A percentile compares a stretch with the other conserved stretches of the same genome.
phyloP scores from a whole-genome alignment of 2,797 vertebrate species.

The Typhlichthys eigenmanni region DNA sequence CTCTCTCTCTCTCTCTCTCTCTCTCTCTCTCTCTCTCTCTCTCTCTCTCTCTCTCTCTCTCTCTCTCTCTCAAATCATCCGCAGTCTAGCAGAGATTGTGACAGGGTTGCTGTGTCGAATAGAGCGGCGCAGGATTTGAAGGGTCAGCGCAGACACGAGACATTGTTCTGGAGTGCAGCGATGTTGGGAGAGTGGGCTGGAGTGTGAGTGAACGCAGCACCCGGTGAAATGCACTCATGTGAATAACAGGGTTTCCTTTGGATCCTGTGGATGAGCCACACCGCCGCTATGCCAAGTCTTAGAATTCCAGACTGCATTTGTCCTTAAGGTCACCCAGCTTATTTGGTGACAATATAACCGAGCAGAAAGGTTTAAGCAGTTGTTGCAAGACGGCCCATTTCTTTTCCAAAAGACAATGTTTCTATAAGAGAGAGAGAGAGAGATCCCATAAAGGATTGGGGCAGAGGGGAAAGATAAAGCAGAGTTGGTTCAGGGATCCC shows the following conservation, averaged over 20 bases:
- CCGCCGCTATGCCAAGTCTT: neutral
- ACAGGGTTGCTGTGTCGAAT: conserved; percentile 34
- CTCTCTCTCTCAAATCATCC: conserved; percentile 60
- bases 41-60: conserved; percentile 59
- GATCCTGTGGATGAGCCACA: too few relatives aligned
- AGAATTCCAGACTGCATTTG: neutral
- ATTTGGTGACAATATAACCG: neutral
- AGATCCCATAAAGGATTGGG: neutral
- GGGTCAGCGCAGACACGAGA: conserved; percentile 21
- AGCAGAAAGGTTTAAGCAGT: too few relatives aligned
- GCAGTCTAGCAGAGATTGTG: conserved; percentile 47
- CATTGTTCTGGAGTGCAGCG: conserved; percentile 1
- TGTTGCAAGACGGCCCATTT: neutral
- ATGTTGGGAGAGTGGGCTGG: neutral
- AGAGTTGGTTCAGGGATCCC: conserved; percentile 41
- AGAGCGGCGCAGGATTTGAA: conserved; percentile 25
- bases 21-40: conserved; percentile 57
- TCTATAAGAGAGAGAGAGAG: conserved; percentile 23
- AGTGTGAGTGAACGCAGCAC: neutral
- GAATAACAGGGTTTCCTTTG: neutral
- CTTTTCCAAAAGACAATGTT: conserved; percentile 35
- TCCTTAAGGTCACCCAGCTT: neutral
- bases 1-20: too few relatives aligned
- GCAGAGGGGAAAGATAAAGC: conserved; percentile 6
- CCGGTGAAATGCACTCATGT: conserved; percentile 10